Percentiles rank a stretch among this genome's conserved stretches.
These are phyloP conservation scores for Platorchestia sp. DNA, from an alignment of 1,140 invertebrate species.

Conservation along the genomic window DNA sequence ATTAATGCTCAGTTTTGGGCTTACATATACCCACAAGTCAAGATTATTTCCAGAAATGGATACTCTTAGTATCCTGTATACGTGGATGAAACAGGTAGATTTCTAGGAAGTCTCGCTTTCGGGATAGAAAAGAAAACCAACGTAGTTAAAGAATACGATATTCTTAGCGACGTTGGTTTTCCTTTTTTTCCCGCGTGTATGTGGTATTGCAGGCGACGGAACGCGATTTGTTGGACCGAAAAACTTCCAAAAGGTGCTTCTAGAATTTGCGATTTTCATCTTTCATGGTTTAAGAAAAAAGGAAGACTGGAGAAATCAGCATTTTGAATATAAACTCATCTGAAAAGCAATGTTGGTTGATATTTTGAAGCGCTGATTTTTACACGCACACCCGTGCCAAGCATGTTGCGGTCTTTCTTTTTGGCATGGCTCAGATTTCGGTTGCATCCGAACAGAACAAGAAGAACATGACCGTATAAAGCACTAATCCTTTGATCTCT, in stretches of 20 bases:
- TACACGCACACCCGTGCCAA: background rate
- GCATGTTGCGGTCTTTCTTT: background rate
- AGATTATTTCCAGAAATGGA: background rate
- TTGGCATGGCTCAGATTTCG: background rate
- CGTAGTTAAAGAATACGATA: no score
- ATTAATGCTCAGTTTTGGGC: background rate
- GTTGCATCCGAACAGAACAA: background rate
- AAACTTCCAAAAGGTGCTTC: background rate
- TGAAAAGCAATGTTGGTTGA: background rate
- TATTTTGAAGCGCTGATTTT: background rate
- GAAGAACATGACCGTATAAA: background rate
- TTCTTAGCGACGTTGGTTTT: no score
- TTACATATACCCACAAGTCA: background rate
- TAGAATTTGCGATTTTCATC: no score
- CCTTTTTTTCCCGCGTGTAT: no score
- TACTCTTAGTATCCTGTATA: background rate
- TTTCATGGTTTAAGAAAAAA: no score
- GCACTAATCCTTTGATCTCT: slow-evolving; percentile 21
- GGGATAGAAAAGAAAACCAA: no score
- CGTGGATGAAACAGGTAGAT: no score
- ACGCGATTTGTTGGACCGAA: background rate
- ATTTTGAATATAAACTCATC: background rate
- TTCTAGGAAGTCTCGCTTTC: no score
- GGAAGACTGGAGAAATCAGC: background rate
- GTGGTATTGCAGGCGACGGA: background rate